Conservation (phyloP, 2,888 invertebrate genomes). For the Gnatocerus cornutus region DNA sequence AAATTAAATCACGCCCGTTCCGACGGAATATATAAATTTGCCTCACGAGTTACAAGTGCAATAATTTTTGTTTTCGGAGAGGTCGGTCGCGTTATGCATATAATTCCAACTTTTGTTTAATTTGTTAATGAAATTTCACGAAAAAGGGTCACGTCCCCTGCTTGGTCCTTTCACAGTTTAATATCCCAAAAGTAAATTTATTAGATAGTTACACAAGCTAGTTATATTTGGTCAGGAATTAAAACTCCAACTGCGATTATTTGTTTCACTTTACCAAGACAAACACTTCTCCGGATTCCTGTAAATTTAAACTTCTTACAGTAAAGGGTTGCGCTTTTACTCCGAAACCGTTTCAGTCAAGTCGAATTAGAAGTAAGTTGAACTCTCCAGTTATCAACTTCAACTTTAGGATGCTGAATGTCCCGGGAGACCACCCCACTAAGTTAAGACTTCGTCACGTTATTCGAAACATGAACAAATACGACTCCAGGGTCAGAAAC, state of each 20-base stretch:
- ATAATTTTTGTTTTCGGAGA: conserved; percentile 46
- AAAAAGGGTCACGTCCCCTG: conserved; percentile 46
- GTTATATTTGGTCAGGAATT: conserved; percentile 30
- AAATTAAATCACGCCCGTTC: conserved; percentile 45
- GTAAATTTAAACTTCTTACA: conserved; percentile 39
- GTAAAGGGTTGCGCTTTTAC: conserved; percentile 28
- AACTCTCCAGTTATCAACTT: conserved; percentile 31
- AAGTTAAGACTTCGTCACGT: conserved; percentile 30
- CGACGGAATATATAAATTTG: conserved; percentile 40
- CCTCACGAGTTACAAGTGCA: conserved; percentile 44
- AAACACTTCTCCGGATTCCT: conserved; percentile 21
- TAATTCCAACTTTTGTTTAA: conserved; percentile 51
- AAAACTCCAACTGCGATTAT: conserved; percentile 38
- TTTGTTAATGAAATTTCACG: conserved; percentile 51
- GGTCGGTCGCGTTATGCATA: conserved; percentile 49
- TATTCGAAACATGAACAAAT: conserved; percentile 25
- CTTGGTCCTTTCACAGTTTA: conserved; percentile 17
- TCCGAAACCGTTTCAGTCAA: conserved; percentile 17
- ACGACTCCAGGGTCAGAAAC: conserved; percentile 12
- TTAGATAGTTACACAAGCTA: conserved; percentile 39
- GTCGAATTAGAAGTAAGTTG: conserved; percentile 20
- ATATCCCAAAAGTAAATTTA: conserved; percentile 37
- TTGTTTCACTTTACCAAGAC: conserved; percentile 40
- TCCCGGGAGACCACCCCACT: conserved; percentile 15
- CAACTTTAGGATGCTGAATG: conserved; percentile 20